These are phyloP conservation scores for Iguana delicatissima DNA, from an alignment of 2,797 vertebrate species.

Conservation along the genomic window DNA sequence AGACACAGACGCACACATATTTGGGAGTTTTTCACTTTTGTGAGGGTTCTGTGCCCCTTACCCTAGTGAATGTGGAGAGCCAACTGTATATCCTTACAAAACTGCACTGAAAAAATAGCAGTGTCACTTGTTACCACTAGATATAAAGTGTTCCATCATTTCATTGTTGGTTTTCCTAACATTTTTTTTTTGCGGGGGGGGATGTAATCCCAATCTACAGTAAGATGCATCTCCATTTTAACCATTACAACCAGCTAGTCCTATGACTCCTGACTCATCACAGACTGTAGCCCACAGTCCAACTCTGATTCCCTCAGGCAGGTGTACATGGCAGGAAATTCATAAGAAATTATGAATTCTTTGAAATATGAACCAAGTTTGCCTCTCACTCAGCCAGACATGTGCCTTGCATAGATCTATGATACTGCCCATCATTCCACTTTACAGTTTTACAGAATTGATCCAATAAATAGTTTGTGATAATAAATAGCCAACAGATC, in stretches of 20 bases:
- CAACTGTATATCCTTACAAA: background rate
- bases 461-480: background rate
- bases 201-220: background rate
- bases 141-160: background rate
- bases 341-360: background rate
- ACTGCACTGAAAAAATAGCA: background rate
- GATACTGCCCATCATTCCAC: background rate
- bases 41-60: too few species aligned
- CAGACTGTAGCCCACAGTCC: too few species aligned
- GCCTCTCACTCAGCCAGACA: background rate
- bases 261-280: background rate
- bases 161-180: background rate
- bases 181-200: background rate
- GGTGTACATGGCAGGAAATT: too few species aligned
- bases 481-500: background rate
- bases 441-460: background rate
- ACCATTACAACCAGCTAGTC: background rate
- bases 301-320: background rate
- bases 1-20: too few species aligned
- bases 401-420: background rate
- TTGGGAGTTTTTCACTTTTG: too few species aligned
- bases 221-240: background rate
- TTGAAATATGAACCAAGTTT: background rate
- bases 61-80: too few species aligned
- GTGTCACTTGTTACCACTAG: background rate